phyloP scores from a whole-genome alignment of 2,888 invertebrate species.

The Herminia tarsipennalis region DNA sequence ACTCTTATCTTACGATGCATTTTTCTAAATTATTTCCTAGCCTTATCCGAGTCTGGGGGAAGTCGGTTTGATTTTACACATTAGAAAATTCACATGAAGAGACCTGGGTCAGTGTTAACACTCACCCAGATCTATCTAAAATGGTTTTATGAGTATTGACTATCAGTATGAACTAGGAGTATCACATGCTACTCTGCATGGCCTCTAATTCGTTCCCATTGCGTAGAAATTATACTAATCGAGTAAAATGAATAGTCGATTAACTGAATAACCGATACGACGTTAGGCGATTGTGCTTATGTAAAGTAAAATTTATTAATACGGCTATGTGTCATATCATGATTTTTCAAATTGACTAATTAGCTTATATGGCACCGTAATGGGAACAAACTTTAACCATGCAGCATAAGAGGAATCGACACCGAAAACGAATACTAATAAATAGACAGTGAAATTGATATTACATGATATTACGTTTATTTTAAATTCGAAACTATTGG shows the following conservation, averaged over 20 bases:
- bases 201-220: slow-evolving; percentile 68
- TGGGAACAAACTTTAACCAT: slow-evolving; percentile 68
- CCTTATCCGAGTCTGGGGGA: slow-evolving; percentile 73
- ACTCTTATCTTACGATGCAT: slow-evolving; percentile 82
- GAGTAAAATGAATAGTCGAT: slow-evolving; percentile 23
- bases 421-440: slow-evolving; percentile 83
- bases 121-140: slow-evolving; percentile 18
- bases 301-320: slow-evolving; percentile 13
- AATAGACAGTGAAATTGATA: slow-evolving; percentile 86
- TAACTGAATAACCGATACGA: slow-evolving; percentile 11
- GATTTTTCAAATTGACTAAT: slow-evolving; percentile 12
- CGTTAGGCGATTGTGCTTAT: slow-evolving; percentile 25
- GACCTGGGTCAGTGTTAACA: slow-evolving; percentile 42
- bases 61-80: slow-evolving; percentile 62
- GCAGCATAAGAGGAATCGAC: slow-evolving; percentile 81
- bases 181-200: slow-evolving; percentile 81
- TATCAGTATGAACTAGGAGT: slow-evolving; percentile 75
- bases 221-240: slow-evolving; percentile 44
- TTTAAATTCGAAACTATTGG: slow-evolving; percentile 83
- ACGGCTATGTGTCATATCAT: slow-evolving; percentile 7
- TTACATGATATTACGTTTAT: slow-evolving; percentile 76
- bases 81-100: slow-evolving; percentile 39
- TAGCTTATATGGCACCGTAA: slow-evolving; percentile 47
- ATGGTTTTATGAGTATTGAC: slow-evolving; percentile 55
- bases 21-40: slow-evolving; percentile 78